These are phyloP conservation scores for Sesia apiformis DNA, from an alignment of 2,888 invertebrate species.

Conservation along the genomic window DNA sequence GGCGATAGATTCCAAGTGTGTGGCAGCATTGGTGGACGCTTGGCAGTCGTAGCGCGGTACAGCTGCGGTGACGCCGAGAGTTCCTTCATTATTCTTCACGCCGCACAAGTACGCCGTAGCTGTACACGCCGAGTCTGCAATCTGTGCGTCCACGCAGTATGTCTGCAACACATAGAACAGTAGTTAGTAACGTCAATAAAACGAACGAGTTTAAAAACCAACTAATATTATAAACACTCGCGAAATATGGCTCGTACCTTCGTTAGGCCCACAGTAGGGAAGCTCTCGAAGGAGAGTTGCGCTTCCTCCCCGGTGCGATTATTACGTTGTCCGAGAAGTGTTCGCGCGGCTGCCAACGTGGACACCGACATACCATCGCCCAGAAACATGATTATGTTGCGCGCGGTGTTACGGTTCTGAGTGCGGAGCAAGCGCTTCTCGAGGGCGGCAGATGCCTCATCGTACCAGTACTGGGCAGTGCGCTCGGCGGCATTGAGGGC, in stretches of 20 bases:
- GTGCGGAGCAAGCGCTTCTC: slow-evolving; percentile 36
- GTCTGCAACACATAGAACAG: slow-evolving; percentile 38
- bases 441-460: slow-evolving; percentile 53
- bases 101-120: slow-evolving; percentile 81
- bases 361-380: slow-evolving; percentile 86
- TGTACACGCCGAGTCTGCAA: slow-evolving; percentile 82
- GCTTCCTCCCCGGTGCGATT: slow-evolving; percentile 74
- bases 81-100: slow-evolving; percentile 77
- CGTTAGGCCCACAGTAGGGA: slow-evolving; percentile 76
- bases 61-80: slow-evolving; percentile 79
- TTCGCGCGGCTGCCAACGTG: slow-evolving; percentile 79
- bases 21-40: slow-evolving; percentile 54
- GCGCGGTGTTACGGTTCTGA: slow-evolving; percentile 18
- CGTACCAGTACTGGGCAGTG: slow-evolving; percentile 52
- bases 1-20: slow-evolving; percentile 77
- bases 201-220: not conserved
- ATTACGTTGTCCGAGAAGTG: slow-evolving; percentile 76
- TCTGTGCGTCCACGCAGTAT: slow-evolving; percentile 76
- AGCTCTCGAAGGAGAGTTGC: slow-evolving; percentile 75
- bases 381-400: slow-evolving; percentile 80
- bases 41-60: slow-evolving; percentile 76
- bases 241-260: slow-evolving; percentile 57
- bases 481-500: slow-evolving; percentile 6
- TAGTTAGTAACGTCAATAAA: not conserved
- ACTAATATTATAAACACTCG: not conserved